Conservation (phyloP, 2,113 vertebrate species). For the Pachyramphus minor region DNA sequence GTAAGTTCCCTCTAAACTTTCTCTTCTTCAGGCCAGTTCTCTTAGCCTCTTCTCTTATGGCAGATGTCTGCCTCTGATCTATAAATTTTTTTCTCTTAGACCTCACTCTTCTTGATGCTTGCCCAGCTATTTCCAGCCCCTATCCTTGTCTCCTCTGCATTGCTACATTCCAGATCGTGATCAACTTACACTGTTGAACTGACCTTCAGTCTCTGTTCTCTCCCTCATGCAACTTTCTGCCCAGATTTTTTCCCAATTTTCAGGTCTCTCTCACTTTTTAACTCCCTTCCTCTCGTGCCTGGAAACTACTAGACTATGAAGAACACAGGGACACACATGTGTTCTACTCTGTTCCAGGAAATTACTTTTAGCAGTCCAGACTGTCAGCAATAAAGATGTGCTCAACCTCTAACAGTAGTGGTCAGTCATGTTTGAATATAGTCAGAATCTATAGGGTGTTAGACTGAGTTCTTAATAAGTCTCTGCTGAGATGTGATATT, state of each 20-base stretch:
- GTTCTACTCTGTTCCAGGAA: background rate
- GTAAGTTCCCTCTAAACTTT: background rate
- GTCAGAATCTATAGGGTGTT: background rate
- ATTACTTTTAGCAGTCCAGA: background rate
- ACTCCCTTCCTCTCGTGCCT: background rate
- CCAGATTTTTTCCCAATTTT: background rate
- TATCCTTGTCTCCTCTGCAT: background rate
- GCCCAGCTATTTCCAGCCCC: background rate
- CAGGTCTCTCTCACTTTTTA: background rate
- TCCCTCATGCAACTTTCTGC: background rate
- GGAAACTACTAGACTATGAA: background rate
- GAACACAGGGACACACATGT: background rate
- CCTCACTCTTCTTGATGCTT: background rate
- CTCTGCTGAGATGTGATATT: background rate
- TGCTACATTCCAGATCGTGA: background rate
- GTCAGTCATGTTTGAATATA: background rate
- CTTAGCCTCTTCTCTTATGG: background rate
- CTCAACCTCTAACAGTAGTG: background rate
- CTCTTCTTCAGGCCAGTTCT: background rate
- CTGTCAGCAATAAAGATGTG: background rate
- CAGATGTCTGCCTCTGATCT: background rate
- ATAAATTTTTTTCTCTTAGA: background rate
- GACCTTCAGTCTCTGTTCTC: background rate
- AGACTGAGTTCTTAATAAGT: background rate
- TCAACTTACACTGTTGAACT: background rate